Evolutionary conservation across 2,888 invertebrate genomes (phyloP).

Genomic region (Lepidonotus clava): DNA sequence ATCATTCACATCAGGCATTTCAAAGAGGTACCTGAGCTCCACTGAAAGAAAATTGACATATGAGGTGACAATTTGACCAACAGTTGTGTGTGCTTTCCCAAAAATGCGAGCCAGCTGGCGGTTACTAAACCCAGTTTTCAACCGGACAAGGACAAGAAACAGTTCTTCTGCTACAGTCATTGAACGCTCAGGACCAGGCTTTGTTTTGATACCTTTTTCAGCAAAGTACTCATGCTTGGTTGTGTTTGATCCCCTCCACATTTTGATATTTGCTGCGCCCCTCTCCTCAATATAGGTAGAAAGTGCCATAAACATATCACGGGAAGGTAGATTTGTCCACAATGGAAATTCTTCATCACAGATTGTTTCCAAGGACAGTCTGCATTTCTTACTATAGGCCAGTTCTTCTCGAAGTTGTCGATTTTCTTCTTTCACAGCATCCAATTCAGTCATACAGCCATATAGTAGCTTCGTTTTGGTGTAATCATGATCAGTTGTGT

Average conservation of each 20-base stretch:
- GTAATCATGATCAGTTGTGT: too few species aligned
- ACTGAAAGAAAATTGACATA: neutral
- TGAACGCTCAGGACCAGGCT: neutral
- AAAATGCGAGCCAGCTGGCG: neutral
- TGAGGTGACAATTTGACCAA: neutral
- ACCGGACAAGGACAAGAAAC: neutral
- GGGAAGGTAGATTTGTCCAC: slow-evolving; percentile 17
- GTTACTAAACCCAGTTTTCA: neutral
- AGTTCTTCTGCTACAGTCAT: neutral
- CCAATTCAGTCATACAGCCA: neutral
- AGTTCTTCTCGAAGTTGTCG: neutral
- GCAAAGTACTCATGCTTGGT: neutral
- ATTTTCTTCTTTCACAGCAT: neutral
- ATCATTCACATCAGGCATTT: neutral
- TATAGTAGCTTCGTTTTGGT: neutral
- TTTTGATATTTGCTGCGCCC: neutral
- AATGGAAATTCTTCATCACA: neutral
- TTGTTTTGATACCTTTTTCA: neutral
- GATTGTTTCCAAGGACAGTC: neutral
- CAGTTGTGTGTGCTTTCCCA: neutral
- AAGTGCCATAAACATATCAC: neutral
- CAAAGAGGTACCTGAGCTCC: neutral
- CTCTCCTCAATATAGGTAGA: neutral
- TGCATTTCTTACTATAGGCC: neutral
- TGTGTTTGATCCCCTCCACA: neutral